These are phyloP conservation scores for Cecidostiba fungosa DNA, from an alignment of 2,888 invertebrate species.

Conservation along the genomic window DNA sequence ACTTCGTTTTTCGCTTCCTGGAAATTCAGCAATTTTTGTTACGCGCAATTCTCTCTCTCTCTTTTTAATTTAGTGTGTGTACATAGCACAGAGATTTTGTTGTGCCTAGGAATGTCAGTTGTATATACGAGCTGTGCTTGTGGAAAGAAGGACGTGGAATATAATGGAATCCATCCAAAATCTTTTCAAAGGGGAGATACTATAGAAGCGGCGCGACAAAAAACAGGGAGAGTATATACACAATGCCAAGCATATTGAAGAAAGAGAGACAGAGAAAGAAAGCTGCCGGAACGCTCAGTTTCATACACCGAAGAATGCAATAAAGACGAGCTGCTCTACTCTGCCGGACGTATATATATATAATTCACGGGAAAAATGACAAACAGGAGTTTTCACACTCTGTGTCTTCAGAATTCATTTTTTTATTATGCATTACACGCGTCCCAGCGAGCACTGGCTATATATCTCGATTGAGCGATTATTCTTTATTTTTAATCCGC, in stretches of 20 bases:
- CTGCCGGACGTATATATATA: not conserved
- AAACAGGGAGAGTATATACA: not conserved
- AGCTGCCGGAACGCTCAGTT: not conserved
- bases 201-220: not conserved
- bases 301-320: not conserved
- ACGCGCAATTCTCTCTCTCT: not conserved
- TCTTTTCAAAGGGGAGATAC: slow-evolving; percentile 2
- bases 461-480: not conserved
- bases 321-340: not conserved
- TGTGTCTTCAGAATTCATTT: too few species aligned
- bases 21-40: not conserved
- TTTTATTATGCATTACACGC: too few species aligned
- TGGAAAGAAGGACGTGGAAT: not conserved
- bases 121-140: not conserved
- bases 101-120: not conserved
- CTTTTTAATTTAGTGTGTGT: not conserved
- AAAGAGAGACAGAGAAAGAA: not conserved
- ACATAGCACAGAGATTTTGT: not conserved
- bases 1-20: not conserved
- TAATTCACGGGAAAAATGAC: not conserved
- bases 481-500: not conserved
- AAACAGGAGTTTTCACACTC: too few species aligned
- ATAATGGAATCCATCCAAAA: slow-evolving; percentile 10
- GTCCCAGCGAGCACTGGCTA: too few species aligned
- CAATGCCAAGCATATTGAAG: not conserved